Evolutionary conservation across 2,113 vertebrate genomes (phyloP), one percentile per base, ranked within the genome.

Genomic region (Hippocampus zosterae): DNA sequence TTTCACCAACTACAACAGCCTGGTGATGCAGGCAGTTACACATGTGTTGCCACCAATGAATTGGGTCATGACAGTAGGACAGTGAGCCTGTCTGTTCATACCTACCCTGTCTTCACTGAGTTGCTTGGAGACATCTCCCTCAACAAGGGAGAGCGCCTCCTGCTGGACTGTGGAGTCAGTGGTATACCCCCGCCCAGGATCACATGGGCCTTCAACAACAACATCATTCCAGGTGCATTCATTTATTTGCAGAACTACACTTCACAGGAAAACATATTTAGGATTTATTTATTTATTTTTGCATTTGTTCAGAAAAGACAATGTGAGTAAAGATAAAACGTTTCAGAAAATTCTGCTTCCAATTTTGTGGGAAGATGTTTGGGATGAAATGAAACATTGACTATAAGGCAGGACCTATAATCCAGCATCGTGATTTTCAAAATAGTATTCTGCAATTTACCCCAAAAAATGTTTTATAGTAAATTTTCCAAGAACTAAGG

Each of bases 171-270:
- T 77, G 93, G 84, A 70, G 96, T 93, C 77, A 86, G 73, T 13
- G 96, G 97, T 33, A 67, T 93, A 84, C 97, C 97, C 16, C 40
- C 90, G 46, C 97, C 97, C 44, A 93, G 80, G 81, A 93, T 98
- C 84, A 93, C 92, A 0, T 99, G 97, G 97, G 92, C 92, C 18
- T 96, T 98, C 87, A 98, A 98, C 77, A 96, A 97, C 81, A 96
- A 94, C 80, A 94, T 95, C 27, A 88, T 98, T 70, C 94, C 95
- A 90, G 97, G 97, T 98, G 69, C 13, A 56, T 16, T 16, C 8
- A 27, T 2, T 66, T 11, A 44, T 42, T 9, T 27, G 50, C 2
- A 23, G 37, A 50, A 50, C 15, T 2, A 27, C 5, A 6, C 25
- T 19, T 12, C 19, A 8, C n/a, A 63, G 10, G 19, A 62, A 62